Conservation (phyloP, 2,113 vertebrate genomes). For the Trematocara unimaculatum region DNA sequence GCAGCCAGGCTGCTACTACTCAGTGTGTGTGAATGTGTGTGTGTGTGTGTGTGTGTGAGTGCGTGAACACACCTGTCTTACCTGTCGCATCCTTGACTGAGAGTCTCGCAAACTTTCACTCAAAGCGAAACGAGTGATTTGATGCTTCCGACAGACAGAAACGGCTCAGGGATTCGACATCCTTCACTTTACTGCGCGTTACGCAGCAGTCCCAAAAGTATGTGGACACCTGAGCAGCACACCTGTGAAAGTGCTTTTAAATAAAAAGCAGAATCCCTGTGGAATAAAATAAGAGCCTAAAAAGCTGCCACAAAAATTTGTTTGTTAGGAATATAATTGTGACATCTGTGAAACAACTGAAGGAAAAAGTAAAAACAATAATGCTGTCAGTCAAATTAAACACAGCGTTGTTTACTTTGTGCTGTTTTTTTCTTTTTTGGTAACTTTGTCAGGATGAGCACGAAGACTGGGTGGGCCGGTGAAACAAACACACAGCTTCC, state of each 20-base stretch:
- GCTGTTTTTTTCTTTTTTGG: background rate
- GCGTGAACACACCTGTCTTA: background rate
- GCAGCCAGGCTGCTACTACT: background rate
- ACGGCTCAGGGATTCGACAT: background rate
- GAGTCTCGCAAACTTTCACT: background rate
- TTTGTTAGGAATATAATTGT: background rate
- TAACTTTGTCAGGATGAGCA: background rate
- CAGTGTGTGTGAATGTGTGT: background rate
- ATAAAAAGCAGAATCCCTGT: background rate
- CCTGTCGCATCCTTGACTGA: background rate
- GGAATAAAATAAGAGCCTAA: background rate
- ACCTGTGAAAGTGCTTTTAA: background rate
- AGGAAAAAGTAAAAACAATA: background rate
- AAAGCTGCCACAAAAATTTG: background rate
- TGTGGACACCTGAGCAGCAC: background rate
- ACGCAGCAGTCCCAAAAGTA: background rate
- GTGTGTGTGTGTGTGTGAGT: background rate
- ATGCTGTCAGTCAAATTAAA: background rate
- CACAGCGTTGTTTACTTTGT: background rate
- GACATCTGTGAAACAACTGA: background rate
- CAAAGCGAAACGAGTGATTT: background rate
- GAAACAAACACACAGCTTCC: background rate
- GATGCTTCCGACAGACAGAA: background rate
- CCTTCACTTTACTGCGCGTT: background rate
- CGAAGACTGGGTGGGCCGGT: rapidly evolving